Base-by-base conservation (phyloP, 2,888 invertebrate genomes). In the Dynastes grantii region DNA sequence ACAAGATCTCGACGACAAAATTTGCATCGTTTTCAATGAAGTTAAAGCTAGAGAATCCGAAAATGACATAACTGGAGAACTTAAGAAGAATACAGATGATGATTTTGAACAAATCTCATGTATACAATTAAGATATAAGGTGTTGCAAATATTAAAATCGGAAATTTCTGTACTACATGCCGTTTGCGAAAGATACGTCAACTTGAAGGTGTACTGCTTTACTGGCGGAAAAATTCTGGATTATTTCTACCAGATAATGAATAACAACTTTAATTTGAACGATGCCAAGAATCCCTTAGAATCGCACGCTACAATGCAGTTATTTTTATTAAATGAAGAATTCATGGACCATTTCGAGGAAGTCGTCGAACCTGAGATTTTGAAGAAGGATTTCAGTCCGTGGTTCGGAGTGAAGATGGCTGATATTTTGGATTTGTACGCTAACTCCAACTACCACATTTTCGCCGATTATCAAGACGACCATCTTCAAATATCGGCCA, bases 331-430 rank as follows among this genome's bases (percentile, higher is more conserved):
- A 9, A 79, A 78, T 49, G 78, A 81, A 53, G 78, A 81, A 73
- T 81, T 79, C 67, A 76, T 81, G 55, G 80, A 81, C 63, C 55
- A 81, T 37, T 81, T 81, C 78, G 80, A 81, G n/a, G 79, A 77
- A n/a, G 76, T 76, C 6, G 16, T 81, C 29, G 80, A 81, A 70
- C 80, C 80, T 6, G 58, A 11, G 8, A 79, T 81, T 11, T 63
- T 81, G 11, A 75, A 79, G 16, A 67, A 40, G 11, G 45, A 53
- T 2, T 53, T 76, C 9, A 71, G 67, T n/a, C 79, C 79, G 16
- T 79, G 79, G 79, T 81, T 78, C 29, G 80, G 80, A 27, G 76
- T 78, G n/a, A 81, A 81, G 63, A 73, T 81, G 40, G 32, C 78
- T 11, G 80, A 81, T 53, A 51, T 81, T n/a, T 64, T 81, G 29